Evolutionary conservation across 2,797 vertebrate genomes (phyloP).

Genomic region (Monodelphis domestica): DNA sequence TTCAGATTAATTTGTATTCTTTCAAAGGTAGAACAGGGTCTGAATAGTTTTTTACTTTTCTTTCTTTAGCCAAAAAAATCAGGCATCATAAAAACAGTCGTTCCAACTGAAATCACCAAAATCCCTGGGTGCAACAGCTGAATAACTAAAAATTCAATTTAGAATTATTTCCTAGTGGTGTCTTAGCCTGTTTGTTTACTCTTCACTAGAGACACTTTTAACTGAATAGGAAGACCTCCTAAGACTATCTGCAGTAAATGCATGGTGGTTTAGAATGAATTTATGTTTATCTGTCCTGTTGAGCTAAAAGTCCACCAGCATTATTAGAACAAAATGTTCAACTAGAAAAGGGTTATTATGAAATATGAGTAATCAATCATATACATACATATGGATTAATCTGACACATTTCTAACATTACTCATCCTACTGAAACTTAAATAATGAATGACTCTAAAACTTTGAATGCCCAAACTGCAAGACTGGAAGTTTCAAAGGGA

Average conservation of each 20-base stretch:
- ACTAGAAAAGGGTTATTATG: slow-evolving; percentile 56
- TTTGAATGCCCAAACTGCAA: slow-evolving; percentile 48
- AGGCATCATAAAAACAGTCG: slow-evolving; percentile 59
- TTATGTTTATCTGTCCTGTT: slow-evolving; percentile 60
- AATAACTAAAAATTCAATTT: slow-evolving; percentile 79
- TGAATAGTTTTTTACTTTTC: slow-evolving; percentile 34
- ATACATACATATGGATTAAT: slow-evolving; percentile 43
- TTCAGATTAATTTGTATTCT: slow-evolving; percentile 35
- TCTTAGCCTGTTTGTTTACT: slow-evolving; percentile 71
- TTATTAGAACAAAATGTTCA: slow-evolving; percentile 57
- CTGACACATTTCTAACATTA: slow-evolving; percentile 63
- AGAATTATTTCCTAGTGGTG: slow-evolving; percentile 71
- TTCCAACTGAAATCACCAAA: slow-evolving; percentile 77
- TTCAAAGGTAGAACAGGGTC: slow-evolving; percentile 47
- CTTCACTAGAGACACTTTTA: slow-evolving; percentile 68
- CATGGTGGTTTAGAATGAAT: slow-evolving; percentile 58
- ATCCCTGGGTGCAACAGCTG: slow-evolving; percentile 53
- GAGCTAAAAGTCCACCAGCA: slow-evolving; percentile 55
- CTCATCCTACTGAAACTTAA: slow-evolving; percentile 67
- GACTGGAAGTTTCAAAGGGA: slow-evolving; percentile 45
- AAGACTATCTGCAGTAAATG: slow-evolving; percentile 52
- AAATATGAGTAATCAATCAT: slow-evolving; percentile 59
- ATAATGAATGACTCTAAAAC: slow-evolving; percentile 64
- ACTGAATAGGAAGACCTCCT: slow-evolving; percentile 59
- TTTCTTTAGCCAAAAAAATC: slow-evolving; percentile 54